These are phyloP conservation scores for Microcebus lehilahytsara DNA, from an alignment of 2,113 vertebrate species.

Conservation along the genomic window DNA sequence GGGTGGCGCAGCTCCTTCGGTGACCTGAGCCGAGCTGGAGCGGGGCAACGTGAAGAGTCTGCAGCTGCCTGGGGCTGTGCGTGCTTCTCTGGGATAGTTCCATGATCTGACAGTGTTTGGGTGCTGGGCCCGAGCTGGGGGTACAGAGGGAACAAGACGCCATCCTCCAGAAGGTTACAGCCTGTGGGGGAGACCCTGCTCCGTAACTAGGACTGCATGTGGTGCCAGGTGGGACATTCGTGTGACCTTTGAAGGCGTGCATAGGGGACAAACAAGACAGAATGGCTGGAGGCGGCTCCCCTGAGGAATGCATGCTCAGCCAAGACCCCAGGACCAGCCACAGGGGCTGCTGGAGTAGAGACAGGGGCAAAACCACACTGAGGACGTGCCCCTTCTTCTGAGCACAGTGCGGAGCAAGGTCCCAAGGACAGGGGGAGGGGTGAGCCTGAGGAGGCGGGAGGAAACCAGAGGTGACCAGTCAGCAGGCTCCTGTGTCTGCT, in stretches of 20 bases:
- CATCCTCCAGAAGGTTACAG: not conserved
- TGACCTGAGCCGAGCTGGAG: not conserved
- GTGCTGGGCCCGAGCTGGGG: not conserved
- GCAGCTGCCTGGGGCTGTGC: not conserved
- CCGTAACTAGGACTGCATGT: not conserved
- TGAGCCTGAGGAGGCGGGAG: not conserved
- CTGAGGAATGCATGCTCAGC: not conserved
- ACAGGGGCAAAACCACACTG: too few species aligned
- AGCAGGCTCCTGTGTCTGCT: not conserved
- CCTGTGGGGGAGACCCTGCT: not conserved
- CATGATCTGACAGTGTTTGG: not conserved
- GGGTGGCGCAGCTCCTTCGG: too few species aligned
- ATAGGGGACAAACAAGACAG: not conserved
- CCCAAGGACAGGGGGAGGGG: not conserved
- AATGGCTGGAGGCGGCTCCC: not conserved
- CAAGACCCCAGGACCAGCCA: not conserved
- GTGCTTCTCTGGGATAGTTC: not conserved
- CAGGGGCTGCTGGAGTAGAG: not conserved
- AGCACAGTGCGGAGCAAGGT: not conserved
- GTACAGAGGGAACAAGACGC: not conserved
- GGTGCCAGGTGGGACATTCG: fast-evolving
- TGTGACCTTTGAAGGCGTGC: not conserved
- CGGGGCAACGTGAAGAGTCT: not conserved
- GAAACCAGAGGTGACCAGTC: not conserved
- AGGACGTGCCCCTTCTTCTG: not conserved